A percentile compares a stretch with the other conserved stretches of the same genome.
Evolutionary conservation across 2,888 invertebrate species (phyloP).

Genomic region (Limnephilus auricula): DNA sequence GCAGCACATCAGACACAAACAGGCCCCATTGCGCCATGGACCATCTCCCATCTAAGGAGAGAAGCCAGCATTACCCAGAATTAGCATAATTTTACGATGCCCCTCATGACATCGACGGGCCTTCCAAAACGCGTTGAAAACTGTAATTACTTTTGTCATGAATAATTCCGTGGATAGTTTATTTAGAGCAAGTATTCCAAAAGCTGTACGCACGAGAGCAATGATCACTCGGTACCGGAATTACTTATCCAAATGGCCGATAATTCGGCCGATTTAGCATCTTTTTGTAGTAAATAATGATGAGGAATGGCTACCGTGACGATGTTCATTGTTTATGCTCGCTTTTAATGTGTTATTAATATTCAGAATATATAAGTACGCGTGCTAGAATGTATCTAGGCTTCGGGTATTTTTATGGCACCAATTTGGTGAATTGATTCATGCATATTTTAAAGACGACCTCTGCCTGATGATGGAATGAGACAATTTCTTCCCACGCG

Average conservation of each 20-base stretch:
- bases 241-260: conserved; percentile 34
- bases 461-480: not conserved
- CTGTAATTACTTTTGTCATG: conserved; percentile 61
- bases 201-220: not conserved
- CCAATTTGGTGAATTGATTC: conserved; percentile 31
- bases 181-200: conserved; percentile 21
- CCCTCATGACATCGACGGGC: conserved; percentile 60
- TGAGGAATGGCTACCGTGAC: conserved; percentile 49
- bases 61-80: conserved; percentile 63
- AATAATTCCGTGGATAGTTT: conserved; percentile 50
- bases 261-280: conserved; percentile 52
- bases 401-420: conserved; percentile 34
- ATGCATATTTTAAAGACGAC: conserved; percentile 23
- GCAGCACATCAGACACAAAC: not conserved
- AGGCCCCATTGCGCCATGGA: conserved; percentile 44
- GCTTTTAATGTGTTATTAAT: conserved; percentile 31
- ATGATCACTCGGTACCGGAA: conserved; percentile 12
- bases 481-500: not conserved
- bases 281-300: conserved; percentile 52
- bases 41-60: conserved; percentile 41
- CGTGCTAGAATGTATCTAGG: conserved; percentile 23
- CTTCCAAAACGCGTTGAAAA: conserved; percentile 60
- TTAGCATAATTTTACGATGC: conserved; percentile 64
- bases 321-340: conserved; percentile 47
- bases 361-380: conserved; percentile 4